Evolutionary conservation across 2,888 invertebrate species (phyloP).

Genomic region (Volucella inanis): DNA sequence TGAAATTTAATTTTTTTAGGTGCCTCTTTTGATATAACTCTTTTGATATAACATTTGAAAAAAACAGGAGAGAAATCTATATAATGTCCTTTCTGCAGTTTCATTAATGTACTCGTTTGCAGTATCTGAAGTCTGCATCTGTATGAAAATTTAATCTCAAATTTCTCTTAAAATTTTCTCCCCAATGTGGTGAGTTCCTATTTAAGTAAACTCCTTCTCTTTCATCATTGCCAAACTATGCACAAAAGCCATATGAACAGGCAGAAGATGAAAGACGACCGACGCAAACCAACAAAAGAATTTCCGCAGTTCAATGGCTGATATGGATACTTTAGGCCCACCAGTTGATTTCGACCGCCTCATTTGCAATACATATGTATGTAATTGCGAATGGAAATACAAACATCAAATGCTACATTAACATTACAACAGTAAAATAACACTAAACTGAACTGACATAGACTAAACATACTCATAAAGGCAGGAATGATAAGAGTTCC

Average conservation of each 20-base stretch:
- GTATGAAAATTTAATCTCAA: constrained; percentile 21
- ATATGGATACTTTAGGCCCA: constrained; percentile 35
- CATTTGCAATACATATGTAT: neutral
- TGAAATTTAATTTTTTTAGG: no score
- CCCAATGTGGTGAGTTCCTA: constrained; percentile 20
- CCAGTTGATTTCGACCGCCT: constrained; percentile 68
- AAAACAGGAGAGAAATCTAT: no score
- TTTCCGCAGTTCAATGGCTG: constrained; percentile 30
- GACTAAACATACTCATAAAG: neutral
- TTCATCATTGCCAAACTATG: neutral
- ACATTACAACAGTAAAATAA: neutral
- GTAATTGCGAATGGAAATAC: neutral
- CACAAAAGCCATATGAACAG: constrained; percentile 17
- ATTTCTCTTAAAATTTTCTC: constrained; percentile 19
- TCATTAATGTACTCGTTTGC: constrained; percentile 8
- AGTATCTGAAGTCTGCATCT: constrained; percentile 19
- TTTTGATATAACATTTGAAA: no score
- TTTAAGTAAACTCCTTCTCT: constrained; percentile 3
- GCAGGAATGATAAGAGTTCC: constrained; percentile 26
- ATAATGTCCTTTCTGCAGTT: neutral
- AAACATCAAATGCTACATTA: no score
- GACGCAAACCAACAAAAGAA: constrained; percentile 19
- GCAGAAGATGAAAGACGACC: neutral
- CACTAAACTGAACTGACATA: neutral
- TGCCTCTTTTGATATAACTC: no score